Base-by-base conservation (phyloP, 1,140 invertebrate genomes). In the Cardiocondyla obscurior region DNA sequence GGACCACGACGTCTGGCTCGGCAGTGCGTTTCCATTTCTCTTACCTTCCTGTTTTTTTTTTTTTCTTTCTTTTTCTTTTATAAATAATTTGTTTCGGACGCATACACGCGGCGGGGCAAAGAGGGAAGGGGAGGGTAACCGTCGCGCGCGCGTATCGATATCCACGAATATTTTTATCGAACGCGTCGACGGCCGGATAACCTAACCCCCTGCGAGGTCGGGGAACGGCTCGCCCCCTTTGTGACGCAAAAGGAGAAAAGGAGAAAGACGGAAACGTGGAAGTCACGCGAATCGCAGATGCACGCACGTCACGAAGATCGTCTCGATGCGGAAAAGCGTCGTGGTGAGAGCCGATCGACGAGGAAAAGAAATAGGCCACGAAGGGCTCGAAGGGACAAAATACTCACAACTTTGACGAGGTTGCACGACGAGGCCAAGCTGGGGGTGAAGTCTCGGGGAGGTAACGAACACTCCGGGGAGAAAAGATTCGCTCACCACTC, bases 151-250 rank as follows among this genome's bases (percentile, higher is more conserved):
- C 33, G 74, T 77, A 64, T 60, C 42, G 51, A 84, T 84, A 84
- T 77, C 44, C 65, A 85, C 4, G 74, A 86, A 86, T 85, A 85
- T 86, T 85, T 86, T 85, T 85, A 82, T 60, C 77, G 39, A 53
- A 42, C 51, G 28, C 46, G 4, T 3, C 46, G 33, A 22, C 57
- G 28, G 1, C 30, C 19, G 33, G 22, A 8, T 46, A 62, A 76
- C 57, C 57, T 76, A 76, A 76, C 72, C 25, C n/a, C 12, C n/a
- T 22, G 33, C n/a, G 19, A 5, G 62, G 14, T 44, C 33, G 33
- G 6, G 14, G 25, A 30, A 16, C 30, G n/a, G 1, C n/a, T n/a
- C n/a, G 49, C 44, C 7, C 3, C 1, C 7, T n/a, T n/a, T 33
- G 12, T 7, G 19, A 3, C 5, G 30, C 12, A 6, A 46, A n/a